Conservation (phyloP, 2,888 invertebrate genomes). For the Sphecodes monilicornis region DNA sequence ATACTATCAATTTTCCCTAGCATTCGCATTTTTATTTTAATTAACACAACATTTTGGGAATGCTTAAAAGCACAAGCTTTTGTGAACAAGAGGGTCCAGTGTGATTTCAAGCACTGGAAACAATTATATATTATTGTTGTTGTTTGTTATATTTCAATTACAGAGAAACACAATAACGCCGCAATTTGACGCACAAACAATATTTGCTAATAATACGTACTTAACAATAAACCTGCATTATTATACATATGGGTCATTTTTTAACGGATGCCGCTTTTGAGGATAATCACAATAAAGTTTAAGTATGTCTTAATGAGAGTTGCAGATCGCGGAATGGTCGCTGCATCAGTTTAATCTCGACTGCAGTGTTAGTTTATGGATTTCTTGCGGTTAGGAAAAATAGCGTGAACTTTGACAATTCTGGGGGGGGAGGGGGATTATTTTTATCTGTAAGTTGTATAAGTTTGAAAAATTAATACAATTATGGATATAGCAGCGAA, state of each 20-base stretch:
- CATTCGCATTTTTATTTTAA: background rate
- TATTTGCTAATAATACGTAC: background rate
- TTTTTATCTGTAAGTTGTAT: background rate
- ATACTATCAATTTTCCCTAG: background rate
- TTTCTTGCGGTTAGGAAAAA: background rate
- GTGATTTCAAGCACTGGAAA: background rate
- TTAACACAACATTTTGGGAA: background rate
- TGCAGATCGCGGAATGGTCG: constrained; percentile 60
- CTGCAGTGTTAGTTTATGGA: constrained; percentile 1
- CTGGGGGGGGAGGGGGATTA: no score
- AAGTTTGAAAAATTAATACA: background rate
- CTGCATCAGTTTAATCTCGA: constrained; percentile 25
- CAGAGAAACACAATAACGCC: background rate
- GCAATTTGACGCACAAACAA: background rate
- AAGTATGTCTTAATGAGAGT: constrained; percentile 69
- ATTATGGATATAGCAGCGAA: no score
- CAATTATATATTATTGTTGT: constrained; percentile 1
- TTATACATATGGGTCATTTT: background rate
- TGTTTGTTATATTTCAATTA: background rate
- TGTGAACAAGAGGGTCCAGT: background rate
- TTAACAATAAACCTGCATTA: background rate
- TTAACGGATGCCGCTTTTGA: constrained; percentile 22
- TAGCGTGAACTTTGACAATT: background rate
- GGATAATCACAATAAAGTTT: constrained; percentile 42
- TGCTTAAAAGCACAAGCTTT: background rate